Percentiles rank a stretch among this genome's conserved stretches.
These are phyloP conservation scores for Ctenopoma kingsleyae DNA, from an alignment of 2,797 vertebrate species.

Conservation along the genomic window DNA sequence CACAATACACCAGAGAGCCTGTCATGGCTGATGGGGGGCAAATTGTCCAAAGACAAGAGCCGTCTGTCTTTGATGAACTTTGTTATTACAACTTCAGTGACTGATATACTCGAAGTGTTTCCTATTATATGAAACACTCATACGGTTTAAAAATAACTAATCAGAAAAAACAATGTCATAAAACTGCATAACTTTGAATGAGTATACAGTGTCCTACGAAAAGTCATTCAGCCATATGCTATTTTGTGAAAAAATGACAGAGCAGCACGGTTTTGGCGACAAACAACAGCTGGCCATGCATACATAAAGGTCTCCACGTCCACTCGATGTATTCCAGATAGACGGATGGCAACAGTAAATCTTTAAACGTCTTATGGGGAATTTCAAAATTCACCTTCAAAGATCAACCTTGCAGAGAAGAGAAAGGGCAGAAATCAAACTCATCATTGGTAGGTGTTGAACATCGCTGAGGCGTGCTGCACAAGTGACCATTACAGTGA, in stretches of 20 bases:
- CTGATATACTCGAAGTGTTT: slow-evolving; percentile 30
- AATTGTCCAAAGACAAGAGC: slow-evolving; percentile 59
- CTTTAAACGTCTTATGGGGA: slow-evolving; percentile 62
- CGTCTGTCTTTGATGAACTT: slow-evolving; percentile 56
- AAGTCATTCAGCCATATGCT: slow-evolving; percentile 81
- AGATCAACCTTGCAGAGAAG: slow-evolving; percentile 53
- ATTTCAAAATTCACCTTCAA: slow-evolving; percentile 74
- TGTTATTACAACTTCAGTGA: slow-evolving; percentile 38
- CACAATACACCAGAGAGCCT: slow-evolving; percentile 46
- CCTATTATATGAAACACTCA: slow-evolving; percentile 12
- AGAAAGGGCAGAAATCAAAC: slow-evolving; percentile 68
- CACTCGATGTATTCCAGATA: slow-evolving; percentile 51
- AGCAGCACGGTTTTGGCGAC: slow-evolving; percentile 65
- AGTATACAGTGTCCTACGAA: slow-evolving; percentile 68
- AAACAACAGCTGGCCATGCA: slow-evolving; percentile 83
- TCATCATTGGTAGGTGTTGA: slow-evolving; percentile 41
- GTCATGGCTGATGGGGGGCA: slow-evolving; percentile 57
- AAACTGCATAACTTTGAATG: slow-evolving; percentile 62
- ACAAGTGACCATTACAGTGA: slow-evolving; percentile 55
- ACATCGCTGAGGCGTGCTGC: slow-evolving; percentile 29
- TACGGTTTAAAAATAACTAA: slow-evolving; percentile 34
- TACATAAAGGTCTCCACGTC: slow-evolving; percentile 71
- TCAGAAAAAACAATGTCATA: slow-evolving; percentile 18
- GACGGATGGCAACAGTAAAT: slow-evolving; percentile 64
- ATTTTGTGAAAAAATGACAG: slow-evolving; percentile 62